Evolutionary conservation across 2,888 invertebrate species (phyloP).

Genomic region (Xylota sylvarum): DNA sequence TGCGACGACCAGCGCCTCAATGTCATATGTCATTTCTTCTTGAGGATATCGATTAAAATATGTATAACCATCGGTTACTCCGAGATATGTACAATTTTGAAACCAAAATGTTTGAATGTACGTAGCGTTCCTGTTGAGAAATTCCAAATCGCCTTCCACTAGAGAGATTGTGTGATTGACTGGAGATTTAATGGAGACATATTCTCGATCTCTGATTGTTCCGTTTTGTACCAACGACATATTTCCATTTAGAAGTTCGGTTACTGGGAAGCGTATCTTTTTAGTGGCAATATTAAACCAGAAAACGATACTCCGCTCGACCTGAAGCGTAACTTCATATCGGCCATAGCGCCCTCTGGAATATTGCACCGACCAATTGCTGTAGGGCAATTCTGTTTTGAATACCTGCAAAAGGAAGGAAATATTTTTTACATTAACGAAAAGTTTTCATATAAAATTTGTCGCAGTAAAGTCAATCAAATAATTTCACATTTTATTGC

Average conservation of each 20-base stretch:
- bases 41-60: slow-evolving; percentile 88
- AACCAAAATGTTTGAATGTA: slow-evolving; percentile 91
- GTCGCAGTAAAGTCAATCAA: no score
- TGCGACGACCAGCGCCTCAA: slow-evolving; percentile 90
- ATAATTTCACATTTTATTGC: no score
- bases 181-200: slow-evolving; percentile 88
- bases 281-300: slow-evolving; percentile 84
- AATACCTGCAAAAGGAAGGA: slow-evolving; percentile 80
- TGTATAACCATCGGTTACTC: slow-evolving; percentile 87
- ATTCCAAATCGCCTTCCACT: slow-evolving; percentile 87
- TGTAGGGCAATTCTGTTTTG: slow-evolving; percentile 85
- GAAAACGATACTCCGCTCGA: slow-evolving; percentile 81
- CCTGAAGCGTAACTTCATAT: slow-evolving; percentile 87
- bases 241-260: slow-evolving; percentile 89
- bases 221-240: slow-evolving; percentile 88
- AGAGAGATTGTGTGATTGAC: slow-evolving; percentile 87
- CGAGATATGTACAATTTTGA: slow-evolving; percentile 90
- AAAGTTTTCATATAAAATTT: no score
- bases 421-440: neutral
- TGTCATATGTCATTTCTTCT: slow-evolving; percentile 87
- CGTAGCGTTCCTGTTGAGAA: slow-evolving; percentile 86
- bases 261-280: slow-evolving; percentile 85
- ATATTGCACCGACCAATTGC: slow-evolving; percentile 88
- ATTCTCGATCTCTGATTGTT: slow-evolving; percentile 86
- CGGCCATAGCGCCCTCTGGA: slow-evolving; percentile 86